A percentile compares a stretch with the other conserved stretches of the same genome.
These are phyloP conservation scores for Piaya cayana DNA, from an alignment of 2,113 vertebrate genomes.

Conservation along the genomic window DNA sequence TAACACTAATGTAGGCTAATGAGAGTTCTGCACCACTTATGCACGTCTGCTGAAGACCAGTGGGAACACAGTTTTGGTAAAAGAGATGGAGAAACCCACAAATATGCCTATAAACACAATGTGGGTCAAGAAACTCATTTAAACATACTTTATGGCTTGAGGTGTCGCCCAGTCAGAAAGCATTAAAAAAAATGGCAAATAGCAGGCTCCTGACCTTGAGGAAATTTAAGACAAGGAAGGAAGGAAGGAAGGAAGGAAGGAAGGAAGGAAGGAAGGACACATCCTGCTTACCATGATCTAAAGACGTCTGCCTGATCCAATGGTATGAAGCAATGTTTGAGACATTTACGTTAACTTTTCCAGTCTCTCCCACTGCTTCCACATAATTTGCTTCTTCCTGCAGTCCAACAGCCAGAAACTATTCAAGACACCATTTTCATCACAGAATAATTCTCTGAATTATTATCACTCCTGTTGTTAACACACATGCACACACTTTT, in stretches of 20 bases:
- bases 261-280: too few species aligned
- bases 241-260: too few species aligned
- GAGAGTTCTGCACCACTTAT: rapidly evolving
- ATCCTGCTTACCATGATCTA: too few species aligned
- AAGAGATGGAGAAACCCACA: background rate
- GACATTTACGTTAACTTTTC: too few species aligned
- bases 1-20: background rate
- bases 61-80: background rate
- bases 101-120: background rate
- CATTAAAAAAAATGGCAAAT: background rate
- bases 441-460: too few species aligned
- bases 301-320: too few species aligned
- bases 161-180: background rate
- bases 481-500: background rate
- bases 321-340: too few species aligned
- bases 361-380: too few species aligned
- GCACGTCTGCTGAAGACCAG: background rate
- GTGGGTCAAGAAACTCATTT: background rate
- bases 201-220: background rate
- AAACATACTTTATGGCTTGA: background rate
- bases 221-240: background rate
- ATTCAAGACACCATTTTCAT: too few species aligned
- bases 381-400: too few species aligned
- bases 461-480: background rate
- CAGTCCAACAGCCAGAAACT: too few species aligned